Evolutionary conservation across 2,113 vertebrate species (phyloP).

Genomic region (Gambusia holbrooki): DNA sequence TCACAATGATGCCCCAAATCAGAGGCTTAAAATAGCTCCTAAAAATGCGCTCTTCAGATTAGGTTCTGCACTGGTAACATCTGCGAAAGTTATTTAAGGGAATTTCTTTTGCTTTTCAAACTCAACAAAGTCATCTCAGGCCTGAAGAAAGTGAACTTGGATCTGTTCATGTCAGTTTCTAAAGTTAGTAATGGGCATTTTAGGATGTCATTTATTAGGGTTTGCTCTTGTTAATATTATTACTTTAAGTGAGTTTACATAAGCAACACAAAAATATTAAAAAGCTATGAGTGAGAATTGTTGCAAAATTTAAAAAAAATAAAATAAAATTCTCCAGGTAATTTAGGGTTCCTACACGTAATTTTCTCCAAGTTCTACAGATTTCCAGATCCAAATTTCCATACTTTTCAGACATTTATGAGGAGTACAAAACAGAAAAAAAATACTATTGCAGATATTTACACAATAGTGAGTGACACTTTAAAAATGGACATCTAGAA

Average conservation of each 20-base stretch:
- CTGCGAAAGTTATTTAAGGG: background rate
- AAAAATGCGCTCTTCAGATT: background rate
- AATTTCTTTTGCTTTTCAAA: background rate
- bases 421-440: too few relatives aligned
- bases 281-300: background rate
- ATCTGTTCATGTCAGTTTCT: background rate
- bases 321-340: background rate
- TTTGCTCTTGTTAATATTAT: background rate
- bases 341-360: background rate
- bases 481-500: background rate
- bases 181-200: background rate
- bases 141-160: background rate
- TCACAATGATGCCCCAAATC: slow-evolving; percentile 2
- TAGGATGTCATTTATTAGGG: background rate
- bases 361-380: background rate
- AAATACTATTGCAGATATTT: background rate
- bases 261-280: background rate
- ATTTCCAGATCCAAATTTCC: background rate
- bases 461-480: background rate
- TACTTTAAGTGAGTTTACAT: background rate
- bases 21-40: background rate
- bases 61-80: background rate
- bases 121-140: background rate
- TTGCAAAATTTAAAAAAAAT: background rate
- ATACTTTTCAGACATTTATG: too few relatives aligned